Base-by-base conservation (phyloP, 2,888 invertebrate species). In the Andrena haemorrhoa region DNA sequence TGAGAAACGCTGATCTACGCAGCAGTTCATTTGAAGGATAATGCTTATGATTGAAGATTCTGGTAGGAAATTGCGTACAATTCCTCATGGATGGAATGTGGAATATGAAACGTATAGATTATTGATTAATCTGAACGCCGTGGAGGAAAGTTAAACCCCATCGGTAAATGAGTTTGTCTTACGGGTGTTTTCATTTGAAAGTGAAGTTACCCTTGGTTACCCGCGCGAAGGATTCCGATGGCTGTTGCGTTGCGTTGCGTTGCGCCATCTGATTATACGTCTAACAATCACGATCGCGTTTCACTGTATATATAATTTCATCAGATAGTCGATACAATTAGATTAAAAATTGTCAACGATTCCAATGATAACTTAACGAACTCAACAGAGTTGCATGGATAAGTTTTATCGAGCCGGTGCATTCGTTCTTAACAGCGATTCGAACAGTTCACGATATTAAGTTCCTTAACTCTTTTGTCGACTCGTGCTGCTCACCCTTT, bases 191-290 rank as follows among this genome's bases (percentile, higher is more conserved):
- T 16, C 41, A 41, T 41, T 41, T 1, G 41, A 41, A 41, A 41
- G 41, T 41, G 12, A 12, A 41, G 41, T 41, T 35, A 35, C 35
- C 35, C 3, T 10, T 35, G 2, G 35, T 2, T 26, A 26, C 31
- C 3, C 64, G 26, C 16, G n/a, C 35, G 64, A 16, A 33, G 10
- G 20, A n/a, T 41, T 64, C 2, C 12, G 7, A 29, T 26, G 33
- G n/a, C 26, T 7, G 56, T 41, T 8, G 56, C 29, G 63, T 65
- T 65, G 33, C 76, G 56, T 41, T 8, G 56, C 29, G 63, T 65
- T 65, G 33, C 76, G 56, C 72, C 72, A 29, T 72, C 72, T 65
- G 58, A 72, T 72, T 56, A 47, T 64, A 63, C 41, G 8, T 53
- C 51, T 56, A 31, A 61, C 69, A 49, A 56, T 53, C 53, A 16